Conservation (phyloP, 1,140 invertebrate genomes). For the Manduca sexta region DNA sequence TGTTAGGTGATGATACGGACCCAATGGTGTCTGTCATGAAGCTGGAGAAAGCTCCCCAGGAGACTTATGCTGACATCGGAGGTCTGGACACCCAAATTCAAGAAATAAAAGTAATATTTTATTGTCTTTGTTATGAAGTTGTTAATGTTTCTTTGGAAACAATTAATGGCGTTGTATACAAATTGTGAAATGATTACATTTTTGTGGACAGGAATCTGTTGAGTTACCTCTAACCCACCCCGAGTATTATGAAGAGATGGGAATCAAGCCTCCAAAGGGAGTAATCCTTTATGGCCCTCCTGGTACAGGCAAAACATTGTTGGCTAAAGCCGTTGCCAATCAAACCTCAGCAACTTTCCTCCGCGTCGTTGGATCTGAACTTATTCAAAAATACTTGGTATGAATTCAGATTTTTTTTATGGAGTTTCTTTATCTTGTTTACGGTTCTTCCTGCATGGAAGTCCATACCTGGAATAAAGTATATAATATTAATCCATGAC, state of each 20-base stretch:
- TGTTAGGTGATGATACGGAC: slow-evolving; percentile 99
- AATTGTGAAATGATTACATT: background rate
- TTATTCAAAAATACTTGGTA: slow-evolving; percentile 99
- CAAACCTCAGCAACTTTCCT: slow-evolving; percentile 99
- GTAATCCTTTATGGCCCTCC: slow-evolving; percentile 99
- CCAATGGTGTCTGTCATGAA: slow-evolving; percentile 99
- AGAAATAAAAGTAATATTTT: slow-evolving; percentile 81
- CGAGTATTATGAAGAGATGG: slow-evolving; percentile 99
- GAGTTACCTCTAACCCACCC: slow-evolving; percentile 99
- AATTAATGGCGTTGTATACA: no score
- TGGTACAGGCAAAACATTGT: slow-evolving; percentile 97
- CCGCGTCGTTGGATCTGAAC: slow-evolving; percentile 97
- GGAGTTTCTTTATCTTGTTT: no score
- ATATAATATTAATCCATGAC: no score
- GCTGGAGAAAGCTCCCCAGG: slow-evolving; percentile 99
- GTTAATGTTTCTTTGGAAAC: no score
- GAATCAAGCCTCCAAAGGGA: slow-evolving; percentile 99
- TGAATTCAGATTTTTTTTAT: slow-evolving; percentile 21
- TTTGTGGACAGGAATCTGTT: slow-evolving; percentile 91
- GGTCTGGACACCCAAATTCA: slow-evolving; percentile 99
- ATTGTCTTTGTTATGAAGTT: no score
- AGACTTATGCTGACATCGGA: slow-evolving; percentile 99
- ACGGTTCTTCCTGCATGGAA: background rate
- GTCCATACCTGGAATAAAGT: background rate
- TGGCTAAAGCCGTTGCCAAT: slow-evolving; percentile 99